A percentile compares a stretch with the other conserved stretches of the same genome.
phyloP scores from a whole-genome alignment of 2,797 vertebrate genomes.

The Coccyzus lansbergi region DNA sequence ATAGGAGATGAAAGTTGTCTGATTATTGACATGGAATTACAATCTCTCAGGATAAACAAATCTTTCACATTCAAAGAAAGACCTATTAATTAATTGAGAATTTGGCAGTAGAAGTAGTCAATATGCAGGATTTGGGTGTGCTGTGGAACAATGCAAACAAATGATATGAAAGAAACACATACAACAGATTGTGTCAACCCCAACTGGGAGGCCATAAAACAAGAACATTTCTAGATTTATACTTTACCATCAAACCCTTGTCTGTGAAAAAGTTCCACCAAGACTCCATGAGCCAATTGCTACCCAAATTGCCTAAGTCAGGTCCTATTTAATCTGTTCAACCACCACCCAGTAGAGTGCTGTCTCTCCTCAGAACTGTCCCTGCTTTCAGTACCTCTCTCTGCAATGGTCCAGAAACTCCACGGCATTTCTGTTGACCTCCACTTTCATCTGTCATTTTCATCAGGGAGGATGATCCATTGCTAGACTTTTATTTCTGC shows the following conservation, averaged over 20 bases:
- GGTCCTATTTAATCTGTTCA: not conserved
- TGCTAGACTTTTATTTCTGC: not conserved
- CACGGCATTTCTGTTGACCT: not conserved
- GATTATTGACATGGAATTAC: not conserved
- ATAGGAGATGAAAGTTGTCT: not conserved
- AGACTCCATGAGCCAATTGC: not conserved
- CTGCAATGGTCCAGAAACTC: not conserved
- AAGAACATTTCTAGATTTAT: not conserved
- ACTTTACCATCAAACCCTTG: not conserved
- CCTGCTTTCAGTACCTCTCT: not conserved
- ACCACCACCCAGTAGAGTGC: rapidly evolving
- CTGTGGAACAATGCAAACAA: not conserved
- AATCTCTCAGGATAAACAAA: not conserved
- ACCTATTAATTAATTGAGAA: not conserved
- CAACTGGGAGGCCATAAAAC: not conserved
- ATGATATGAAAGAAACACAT: not conserved
- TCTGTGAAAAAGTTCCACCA: not conserved
- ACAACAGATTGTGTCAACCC: rapidly evolving
- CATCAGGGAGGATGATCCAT: not conserved
- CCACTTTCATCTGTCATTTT: not conserved
- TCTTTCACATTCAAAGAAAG: not conserved
- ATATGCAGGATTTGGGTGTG: not conserved
- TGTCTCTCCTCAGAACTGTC: not conserved
- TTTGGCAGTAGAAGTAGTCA: not conserved
- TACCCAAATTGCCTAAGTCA: rapidly evolving